Evolutionary conservation across 1,140 invertebrate species (phyloP), one percentile per base, ranked within the genome.

Genomic region (Trichonephila inaurata): DNA sequence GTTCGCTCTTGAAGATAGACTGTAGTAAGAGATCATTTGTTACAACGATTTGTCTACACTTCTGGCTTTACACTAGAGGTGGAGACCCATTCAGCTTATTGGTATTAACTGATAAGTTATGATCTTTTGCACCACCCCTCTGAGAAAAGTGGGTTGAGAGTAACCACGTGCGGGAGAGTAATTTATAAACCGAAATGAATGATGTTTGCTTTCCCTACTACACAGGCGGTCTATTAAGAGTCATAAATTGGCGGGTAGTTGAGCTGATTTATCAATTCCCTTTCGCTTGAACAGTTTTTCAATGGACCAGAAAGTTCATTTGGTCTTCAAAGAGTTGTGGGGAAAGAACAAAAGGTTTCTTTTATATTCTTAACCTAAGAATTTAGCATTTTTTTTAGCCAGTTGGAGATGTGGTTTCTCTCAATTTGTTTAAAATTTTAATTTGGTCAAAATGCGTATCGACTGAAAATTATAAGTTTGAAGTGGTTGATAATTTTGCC

Each of bases 61-160:
- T 21, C 90, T 85, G 12, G 90, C 14, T 19, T 92, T 92, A 92
- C 90, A 40, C 90, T 19, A 24, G 16, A 77, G 90, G 90, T 92
- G 90, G 90, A 66, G 86, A 81, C 62, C 58, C 66, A 28, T 64
- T 61, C 61, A 14, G 33, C 44, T 91, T 83, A 91, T 83, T 92
- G 60, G 90, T 83, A 92, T 92, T 66, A 83, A 85, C 90, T 40
- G 77, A 92, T 92, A 92, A 92, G 44, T 92, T 92, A 92, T 92
- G 90, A 85, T 83, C 81, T 92, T 83, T 66, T 12, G 90, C 14
- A 64, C 81, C 77, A 60, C 90, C 90, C 81, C 16, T 44, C 72
- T 62, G 14, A 16, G 28, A 18, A 69, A 40, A 85, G 85, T 8
- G 60, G 10, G 14, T 14, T 28, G 18, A 33, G 24, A 18, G n/a